Base-by-base conservation (phyloP, 2,888 invertebrate species). In the Autographa pulchrina region DNA sequence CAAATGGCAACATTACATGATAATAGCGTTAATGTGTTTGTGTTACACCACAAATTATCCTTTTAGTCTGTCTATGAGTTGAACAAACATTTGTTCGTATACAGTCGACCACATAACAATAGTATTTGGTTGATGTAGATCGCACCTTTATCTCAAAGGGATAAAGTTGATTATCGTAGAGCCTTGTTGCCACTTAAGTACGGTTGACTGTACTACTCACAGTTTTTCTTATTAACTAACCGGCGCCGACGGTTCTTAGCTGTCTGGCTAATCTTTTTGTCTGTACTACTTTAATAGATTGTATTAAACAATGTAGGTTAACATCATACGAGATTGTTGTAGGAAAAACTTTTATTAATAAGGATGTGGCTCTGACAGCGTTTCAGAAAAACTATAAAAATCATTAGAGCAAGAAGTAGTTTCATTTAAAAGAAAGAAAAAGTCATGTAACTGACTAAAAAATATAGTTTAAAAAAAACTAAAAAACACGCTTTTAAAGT, bases 11-110 rank as follows among this genome's bases (percentile, higher is more conserved):
- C 13, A 52, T 63, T 18, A 54, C 31, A 60, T 9, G 56, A 8
- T 32, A 58, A 25, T 65, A 52, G 35, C 32, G 56, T 32, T n/a
- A 62, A 74, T 68, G 64, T 68, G 48, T 61, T 64, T 62, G 32
- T 35, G 35, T 13, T 20, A 31, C 66, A 63, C 52, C 43, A 41
- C 43, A 58, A 48, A 59, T 65, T 65, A 65, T 41, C 18, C 16
- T 4, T 0, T 16, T 14, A 18, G n/a, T 35, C 32, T 9, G 18
- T n/a, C 20, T 58, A 38, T 41, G 35, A 18, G 32, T 38, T 41
- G 2, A 7, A 5, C 54, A 14, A 43, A 52, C 25, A 13, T 48
- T 41, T 7, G 58, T 20, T 61, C 13, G 48, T 16, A 6, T 48
- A 48, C 48, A 48, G 48, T 48, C 48, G 6, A 48, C n/a, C 7